phyloP scores from a whole-genome alignment of 2,113 vertebrate species.

The Melanerpes aurifrons region DNA sequence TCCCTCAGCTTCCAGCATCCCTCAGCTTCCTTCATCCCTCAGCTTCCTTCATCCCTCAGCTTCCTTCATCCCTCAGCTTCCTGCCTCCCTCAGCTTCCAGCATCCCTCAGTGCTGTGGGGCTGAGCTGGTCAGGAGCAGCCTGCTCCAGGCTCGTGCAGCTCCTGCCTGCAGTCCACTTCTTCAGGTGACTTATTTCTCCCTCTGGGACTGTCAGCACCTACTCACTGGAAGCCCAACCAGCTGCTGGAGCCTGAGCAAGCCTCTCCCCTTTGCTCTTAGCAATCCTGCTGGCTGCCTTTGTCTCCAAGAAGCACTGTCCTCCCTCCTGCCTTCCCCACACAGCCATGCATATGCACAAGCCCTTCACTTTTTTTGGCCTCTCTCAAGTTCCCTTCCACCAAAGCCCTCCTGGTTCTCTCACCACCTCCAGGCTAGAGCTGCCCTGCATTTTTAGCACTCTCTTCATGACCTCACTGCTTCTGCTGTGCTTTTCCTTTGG shows the following conservation, averaged over 20 bases:
- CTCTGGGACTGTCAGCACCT: too few relatives aligned
- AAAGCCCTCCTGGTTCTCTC: not conserved
- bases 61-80: too few relatives aligned
- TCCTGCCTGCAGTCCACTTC: too few relatives aligned
- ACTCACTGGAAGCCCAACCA: not conserved
- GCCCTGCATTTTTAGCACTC: not conserved
- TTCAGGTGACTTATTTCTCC: too few relatives aligned
- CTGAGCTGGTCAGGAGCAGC: too few relatives aligned
- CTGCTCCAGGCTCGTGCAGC: too few relatives aligned
- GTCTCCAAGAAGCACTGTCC: not conserved
- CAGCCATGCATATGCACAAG: not conserved
- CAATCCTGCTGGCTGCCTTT: not conserved
- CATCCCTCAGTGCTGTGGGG: too few relatives aligned
- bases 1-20: too few relatives aligned
- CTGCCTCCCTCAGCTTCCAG: too few relatives aligned
- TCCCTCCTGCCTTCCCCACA: not conserved
- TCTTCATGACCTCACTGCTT: not conserved
- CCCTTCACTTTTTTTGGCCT: not conserved
- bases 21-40: too few relatives aligned
- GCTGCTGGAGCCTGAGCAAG: not conserved
- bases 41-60: too few relatives aligned
- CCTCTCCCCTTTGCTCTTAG: not conserved
- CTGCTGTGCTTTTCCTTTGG: not conserved
- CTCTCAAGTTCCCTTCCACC: not conserved
- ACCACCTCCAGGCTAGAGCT: not conserved